Conservation (phyloP, 2,888 invertebrate species). For the Lycocerus yunnanus region DNA sequence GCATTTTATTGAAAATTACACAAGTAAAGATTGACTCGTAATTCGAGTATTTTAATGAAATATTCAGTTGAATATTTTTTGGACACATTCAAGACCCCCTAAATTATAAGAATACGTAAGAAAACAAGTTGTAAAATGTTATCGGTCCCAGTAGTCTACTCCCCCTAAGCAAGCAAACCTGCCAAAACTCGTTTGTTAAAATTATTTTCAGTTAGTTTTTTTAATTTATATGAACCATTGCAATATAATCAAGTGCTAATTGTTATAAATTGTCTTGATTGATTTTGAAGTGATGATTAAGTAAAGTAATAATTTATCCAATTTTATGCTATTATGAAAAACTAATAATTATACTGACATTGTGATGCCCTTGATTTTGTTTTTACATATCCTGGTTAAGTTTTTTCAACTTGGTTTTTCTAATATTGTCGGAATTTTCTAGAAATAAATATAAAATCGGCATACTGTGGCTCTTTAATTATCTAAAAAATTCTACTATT, state of each 20-base stretch:
- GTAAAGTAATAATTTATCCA: not conserved
- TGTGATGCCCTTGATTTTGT: not conserved
- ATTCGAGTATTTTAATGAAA: no score
- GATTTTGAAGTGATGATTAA: not conserved
- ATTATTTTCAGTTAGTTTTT: no score
- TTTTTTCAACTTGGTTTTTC: not conserved
- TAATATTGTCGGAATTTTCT: not conserved
- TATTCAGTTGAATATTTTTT: no score
- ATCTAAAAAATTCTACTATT: no score
- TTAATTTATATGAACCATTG: not conserved
- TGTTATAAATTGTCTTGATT: not conserved
- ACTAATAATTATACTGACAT: not conserved
- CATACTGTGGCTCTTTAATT: not conserved
- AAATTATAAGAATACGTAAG: no score
- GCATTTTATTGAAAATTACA: no score
- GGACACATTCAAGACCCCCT: no score
- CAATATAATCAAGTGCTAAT: not conserved
- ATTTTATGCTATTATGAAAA: not conserved
- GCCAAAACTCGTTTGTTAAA: no score
- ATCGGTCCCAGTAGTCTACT: no score
- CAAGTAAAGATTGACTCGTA: no score
- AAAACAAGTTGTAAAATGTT: no score
- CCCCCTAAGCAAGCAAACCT: no score
- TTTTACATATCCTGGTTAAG: not conserved
- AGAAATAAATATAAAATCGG: not conserved